These are phyloP conservation scores for Drosophila leonis DNA, from an alignment of 2,888 invertebrate genomes.

Conservation along the genomic window DNA sequence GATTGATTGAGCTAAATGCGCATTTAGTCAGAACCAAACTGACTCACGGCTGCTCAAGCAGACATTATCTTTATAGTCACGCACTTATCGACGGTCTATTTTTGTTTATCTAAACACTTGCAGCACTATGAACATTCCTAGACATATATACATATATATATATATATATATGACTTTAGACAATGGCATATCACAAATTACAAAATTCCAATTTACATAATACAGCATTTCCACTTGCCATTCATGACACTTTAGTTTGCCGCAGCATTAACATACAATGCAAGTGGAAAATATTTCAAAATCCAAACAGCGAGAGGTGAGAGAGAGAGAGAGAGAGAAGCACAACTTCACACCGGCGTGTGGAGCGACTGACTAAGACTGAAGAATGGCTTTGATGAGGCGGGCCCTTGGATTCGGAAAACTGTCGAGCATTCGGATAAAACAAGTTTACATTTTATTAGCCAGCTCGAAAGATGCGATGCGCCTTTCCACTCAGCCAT, in stretches of 20 bases:
- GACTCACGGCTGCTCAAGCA: conserved; percentile 6
- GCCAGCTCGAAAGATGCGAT: conserved; percentile 29
- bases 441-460: conserved; percentile 69
- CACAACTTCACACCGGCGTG: conserved; percentile 52
- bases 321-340: conserved; percentile 4
- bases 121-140: neutral
- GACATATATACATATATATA: neutral
- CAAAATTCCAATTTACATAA: conserved; percentile 41
- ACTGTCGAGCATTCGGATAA: conserved; percentile 54
- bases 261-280: conserved; percentile 67
- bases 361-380: conserved; percentile 35
- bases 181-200: conserved; percentile 42
- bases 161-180: conserved; percentile 10
- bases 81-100: conserved; percentile 43
- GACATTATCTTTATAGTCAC: conserved; percentile 37
- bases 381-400: conserved; percentile 14
- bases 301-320: conserved; percentile 23
- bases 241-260: conserved; percentile 32
- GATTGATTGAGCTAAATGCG: conserved; percentile 5
- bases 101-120: conserved; percentile 36
- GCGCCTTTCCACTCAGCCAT: conserved; percentile 29
- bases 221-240: conserved; percentile 28
- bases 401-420: conserved; percentile 36
- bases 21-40: conserved; percentile 5
- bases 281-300: conserved; percentile 59